These are phyloP conservation scores for Periophthalmus modestus DNA, from an alignment of 2,113 vertebrate genomes.

Conservation along the genomic window DNA sequence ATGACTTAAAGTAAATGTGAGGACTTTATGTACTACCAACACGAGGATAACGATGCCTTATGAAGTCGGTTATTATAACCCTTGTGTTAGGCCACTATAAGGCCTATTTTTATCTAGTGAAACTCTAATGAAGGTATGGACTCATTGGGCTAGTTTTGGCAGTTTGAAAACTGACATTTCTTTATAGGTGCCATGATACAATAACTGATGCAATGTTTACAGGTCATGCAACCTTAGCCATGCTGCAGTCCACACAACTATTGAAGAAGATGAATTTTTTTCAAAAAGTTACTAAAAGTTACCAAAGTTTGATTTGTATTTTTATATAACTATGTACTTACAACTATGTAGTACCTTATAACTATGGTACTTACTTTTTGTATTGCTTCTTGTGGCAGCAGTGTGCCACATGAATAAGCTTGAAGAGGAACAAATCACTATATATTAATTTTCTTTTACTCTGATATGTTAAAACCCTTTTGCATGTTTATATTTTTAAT, in stretches of 20 bases:
- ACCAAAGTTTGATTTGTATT: background rate
- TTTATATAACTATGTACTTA: background rate
- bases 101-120: background rate
- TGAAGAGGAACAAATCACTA: background rate
- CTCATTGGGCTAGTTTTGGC: background rate
- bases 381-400: background rate
- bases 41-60: conserved; percentile 45
- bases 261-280: background rate
- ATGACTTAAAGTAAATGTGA: background rate
- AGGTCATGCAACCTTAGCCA: conserved; percentile 18
- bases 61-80: background rate
- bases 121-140: background rate
- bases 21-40: background rate
- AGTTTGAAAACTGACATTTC: conserved; percentile 10
- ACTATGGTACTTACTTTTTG: no score
- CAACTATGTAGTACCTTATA: no score
- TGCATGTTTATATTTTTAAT: background rate
- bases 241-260: background rate
- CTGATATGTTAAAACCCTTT: background rate
- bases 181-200: conserved; percentile 17
- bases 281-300: no score
- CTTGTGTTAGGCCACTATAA: background rate
- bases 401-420: background rate
- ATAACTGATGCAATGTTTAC: conserved; percentile 22
- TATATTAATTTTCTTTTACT: conserved; percentile 11